phyloP scores from a whole-genome alignment of 1,140 invertebrate species.

The Epicauta chinensis region DNA sequence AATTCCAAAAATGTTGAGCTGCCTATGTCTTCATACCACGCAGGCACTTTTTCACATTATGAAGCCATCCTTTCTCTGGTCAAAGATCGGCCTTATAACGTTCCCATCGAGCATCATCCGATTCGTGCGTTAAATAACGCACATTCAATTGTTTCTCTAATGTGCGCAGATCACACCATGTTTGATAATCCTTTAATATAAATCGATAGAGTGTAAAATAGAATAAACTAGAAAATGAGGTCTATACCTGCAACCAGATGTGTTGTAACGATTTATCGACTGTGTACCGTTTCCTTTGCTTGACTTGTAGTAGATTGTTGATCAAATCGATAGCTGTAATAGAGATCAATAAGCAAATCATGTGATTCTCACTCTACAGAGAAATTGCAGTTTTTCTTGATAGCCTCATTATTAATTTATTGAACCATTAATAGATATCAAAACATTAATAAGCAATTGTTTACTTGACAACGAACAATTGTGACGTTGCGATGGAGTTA shows the following conservation, averaged over 20 bases:
- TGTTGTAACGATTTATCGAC: constrained; percentile 95
- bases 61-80: constrained; percentile 39
- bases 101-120: constrained; percentile 90
- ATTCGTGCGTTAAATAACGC: constrained; percentile 93
- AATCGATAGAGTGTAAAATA: no score
- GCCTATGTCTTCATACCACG: constrained; percentile 32
- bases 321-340: constrained; percentile 94
- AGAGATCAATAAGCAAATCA: no score
- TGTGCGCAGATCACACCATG: constrained; percentile 88
- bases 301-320: constrained; percentile 96
- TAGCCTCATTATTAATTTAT: no score
- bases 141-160: constrained; percentile 77
- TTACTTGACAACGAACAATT: no score
- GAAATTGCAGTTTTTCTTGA: no score
- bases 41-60: constrained; percentile 39
- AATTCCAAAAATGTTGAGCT: constrained; percentile 4
- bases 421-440: no score
- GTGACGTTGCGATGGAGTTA: no score
- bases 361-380: no score
- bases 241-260: constrained; percentile 81
- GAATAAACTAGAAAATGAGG: no score
- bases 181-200: constrained; percentile 76
- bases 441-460: no score
- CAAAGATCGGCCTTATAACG: constrained; percentile 33
- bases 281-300: constrained; percentile 93